A percentile compares a stretch with the other conserved stretches of the same genome.
These are phyloP conservation scores for Pelagia noctiluca DNA, from an alignment of 30 jellyfish, hydroid and myxozoan genomes.

Conservation along the genomic window DNA sequence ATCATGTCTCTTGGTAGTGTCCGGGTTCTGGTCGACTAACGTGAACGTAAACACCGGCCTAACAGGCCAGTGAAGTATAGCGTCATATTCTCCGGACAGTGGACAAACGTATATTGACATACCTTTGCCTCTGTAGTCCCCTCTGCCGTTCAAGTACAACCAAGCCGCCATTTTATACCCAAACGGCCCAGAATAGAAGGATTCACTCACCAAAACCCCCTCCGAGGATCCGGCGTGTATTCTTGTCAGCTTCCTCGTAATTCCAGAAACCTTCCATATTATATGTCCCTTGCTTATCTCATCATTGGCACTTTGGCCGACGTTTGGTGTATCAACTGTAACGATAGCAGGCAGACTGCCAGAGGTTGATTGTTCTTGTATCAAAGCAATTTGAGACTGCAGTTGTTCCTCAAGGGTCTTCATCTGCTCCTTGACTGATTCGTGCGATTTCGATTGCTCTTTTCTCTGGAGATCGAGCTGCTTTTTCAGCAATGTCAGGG, in stretches of 20 bases:
- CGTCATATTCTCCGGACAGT: constrained; percentile 91
- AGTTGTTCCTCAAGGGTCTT: constrained; percentile 67
- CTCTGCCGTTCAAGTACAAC: constrained; percentile 94
- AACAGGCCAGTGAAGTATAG: constrained; percentile 92
- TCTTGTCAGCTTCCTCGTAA: constrained; percentile 78
- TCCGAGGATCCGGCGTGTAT: constrained; percentile 85
- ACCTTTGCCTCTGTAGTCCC: constrained; percentile 78
- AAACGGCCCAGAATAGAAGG: constrained; percentile 78
- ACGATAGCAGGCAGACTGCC: neutral
- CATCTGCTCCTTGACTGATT: constrained; percentile 68
- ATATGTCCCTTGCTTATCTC: constrained; percentile 72
- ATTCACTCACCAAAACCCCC: constrained; percentile 73
- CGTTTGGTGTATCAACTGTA: neutral
- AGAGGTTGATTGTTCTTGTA: neutral
- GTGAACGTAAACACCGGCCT: constrained; percentile 81
- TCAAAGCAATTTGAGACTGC: neutral
- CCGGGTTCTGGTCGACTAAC: constrained; percentile 85
- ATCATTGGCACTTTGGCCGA: neutral
- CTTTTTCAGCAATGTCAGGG: constrained; percentile 75
- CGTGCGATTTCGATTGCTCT: constrained; percentile 77
- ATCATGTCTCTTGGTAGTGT: constrained; percentile 56
- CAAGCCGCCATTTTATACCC: constrained; percentile 95
- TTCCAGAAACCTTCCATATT: constrained; percentile 82
- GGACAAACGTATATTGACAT: constrained; percentile 91
- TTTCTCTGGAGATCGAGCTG: constrained; percentile 83